Percentiles rank a stretch among this genome's conserved stretches.
These are phyloP conservation scores for Cephus pygmeus DNA, from an alignment of 2,888 invertebrate species.

Conservation along the genomic window DNA sequence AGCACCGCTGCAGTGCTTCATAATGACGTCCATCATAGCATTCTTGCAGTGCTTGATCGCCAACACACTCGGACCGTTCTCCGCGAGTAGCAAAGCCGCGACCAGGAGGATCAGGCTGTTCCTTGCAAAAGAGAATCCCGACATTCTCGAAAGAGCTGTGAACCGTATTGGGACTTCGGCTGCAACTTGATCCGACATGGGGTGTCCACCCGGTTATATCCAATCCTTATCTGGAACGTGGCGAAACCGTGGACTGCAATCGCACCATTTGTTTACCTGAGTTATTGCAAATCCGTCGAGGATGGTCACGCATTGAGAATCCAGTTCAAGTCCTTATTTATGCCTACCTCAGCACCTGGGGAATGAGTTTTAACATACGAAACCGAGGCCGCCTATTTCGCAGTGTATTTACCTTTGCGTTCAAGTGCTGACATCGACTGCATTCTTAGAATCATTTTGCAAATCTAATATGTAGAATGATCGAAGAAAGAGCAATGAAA, in stretches of 20 bases:
- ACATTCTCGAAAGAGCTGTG: neutral
- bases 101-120: slow-evolving; percentile 5
- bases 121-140: neutral
- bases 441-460: neutral
- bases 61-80: neutral
- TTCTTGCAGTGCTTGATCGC: slow-evolving; percentile 22
- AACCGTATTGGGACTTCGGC: neutral
- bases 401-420: neutral
- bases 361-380: neutral
- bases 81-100: neutral
- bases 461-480: neutral
- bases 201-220: slow-evolving; percentile 28
- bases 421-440: neutral
- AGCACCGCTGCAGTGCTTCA: slow-evolving; percentile 24
- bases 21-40: slow-evolving; percentile 20
- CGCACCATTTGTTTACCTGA: slow-evolving; percentile 28
- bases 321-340: slow-evolving; percentile 4
- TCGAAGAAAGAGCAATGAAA: neutral
- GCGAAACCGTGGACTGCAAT: slow-evolving; percentile 25
- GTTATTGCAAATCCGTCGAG: slow-evolving; percentile 12
- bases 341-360: slow-evolving; percentile 3
- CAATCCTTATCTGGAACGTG: slow-evolving; percentile 40
- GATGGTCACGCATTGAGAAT: neutral
- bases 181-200: slow-evolving; percentile 16
- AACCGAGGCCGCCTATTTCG: neutral